phyloP scores from a whole-genome alignment of 2,888 invertebrate species.

The Pterostichus madidus region DNA sequence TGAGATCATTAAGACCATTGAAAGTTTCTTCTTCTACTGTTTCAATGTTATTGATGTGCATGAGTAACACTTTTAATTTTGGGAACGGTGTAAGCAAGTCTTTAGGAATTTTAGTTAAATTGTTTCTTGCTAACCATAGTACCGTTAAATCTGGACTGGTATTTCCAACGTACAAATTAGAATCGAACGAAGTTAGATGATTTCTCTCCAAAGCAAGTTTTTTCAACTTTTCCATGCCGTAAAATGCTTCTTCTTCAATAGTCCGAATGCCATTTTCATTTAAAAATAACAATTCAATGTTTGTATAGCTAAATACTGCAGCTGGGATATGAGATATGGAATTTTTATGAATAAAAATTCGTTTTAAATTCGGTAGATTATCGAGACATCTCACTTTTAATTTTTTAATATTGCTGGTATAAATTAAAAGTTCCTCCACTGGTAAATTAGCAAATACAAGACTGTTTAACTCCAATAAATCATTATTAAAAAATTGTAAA shows the following conservation, averaged over 20 bases:
- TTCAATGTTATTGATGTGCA: slow-evolving; percentile 29
- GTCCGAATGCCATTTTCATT: slow-evolving; percentile 28
- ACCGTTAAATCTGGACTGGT: slow-evolving; percentile 22
- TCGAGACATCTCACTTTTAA: slow-evolving; percentile 33
- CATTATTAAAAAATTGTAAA: slow-evolving; percentile 37
- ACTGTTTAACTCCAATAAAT: neutral
- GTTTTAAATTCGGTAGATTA: slow-evolving; percentile 19
- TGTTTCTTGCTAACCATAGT: slow-evolving; percentile 33
- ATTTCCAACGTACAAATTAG: slow-evolving; percentile 17
- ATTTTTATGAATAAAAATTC: slow-evolving; percentile 24
- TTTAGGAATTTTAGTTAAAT: neutral
- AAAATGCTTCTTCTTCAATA: slow-evolving; percentile 54
- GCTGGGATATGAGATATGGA: slow-evolving; percentile 22
- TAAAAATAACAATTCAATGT: slow-evolving; percentile 13
- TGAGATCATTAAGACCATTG: neutral
- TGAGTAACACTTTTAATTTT: slow-evolving; percentile 12
- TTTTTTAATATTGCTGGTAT: slow-evolving; percentile 18
- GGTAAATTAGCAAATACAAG: slow-evolving; percentile 8
- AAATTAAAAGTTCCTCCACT: neutral
- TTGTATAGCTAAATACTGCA: slow-evolving; percentile 35
- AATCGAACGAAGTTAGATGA: slow-evolving; percentile 11
- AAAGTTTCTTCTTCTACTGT: slow-evolving; percentile 32
- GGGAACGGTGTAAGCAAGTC: slow-evolving; percentile 12
- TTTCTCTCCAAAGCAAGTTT: slow-evolving; percentile 34
- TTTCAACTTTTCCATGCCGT: slow-evolving; percentile 15